Evolutionary conservation across 2,797 vertebrate species (phyloP), one percentile per base, ranked within the genome.

Genomic region (Mormyrops boulengeri): DNA sequence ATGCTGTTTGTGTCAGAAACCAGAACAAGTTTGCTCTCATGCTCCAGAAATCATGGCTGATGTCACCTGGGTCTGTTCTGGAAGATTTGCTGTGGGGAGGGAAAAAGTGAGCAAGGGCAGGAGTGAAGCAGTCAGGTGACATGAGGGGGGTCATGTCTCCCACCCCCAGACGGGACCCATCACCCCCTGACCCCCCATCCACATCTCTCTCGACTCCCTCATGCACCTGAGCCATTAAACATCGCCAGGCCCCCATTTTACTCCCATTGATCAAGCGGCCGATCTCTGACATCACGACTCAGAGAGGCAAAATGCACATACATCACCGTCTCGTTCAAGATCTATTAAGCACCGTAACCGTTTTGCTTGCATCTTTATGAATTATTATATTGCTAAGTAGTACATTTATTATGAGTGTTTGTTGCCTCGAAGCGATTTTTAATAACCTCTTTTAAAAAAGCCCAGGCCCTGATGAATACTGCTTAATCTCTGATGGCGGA

Each of bases 161-260:
- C 88, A 85, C 47, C 80, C 11, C 47, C 44, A 11, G 44, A 1
- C 3, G 19, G 19, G 11, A 22, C 30, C 50, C 50, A 87, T 73
- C n/a, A 41, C 91, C 47, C 88, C 86, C 38, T 11, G 87, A 77
- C 30, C 44, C 88, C 41, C 41, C 88, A 11, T 88, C 87, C 50
- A 93, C 92, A 95, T 93, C 93, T 91, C 93, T 91, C 91, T 93
- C 92, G 91, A 93, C 93, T 91, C 66, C 91, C 88, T 92, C 93
- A 91, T 93, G 93, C 94, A 93, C 93, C 93, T 94, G 94, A 93
- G 93, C 94, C 94, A 95, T 95, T 95, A 95, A 95, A 94, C 94
- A 93, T 94, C 93, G 93, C 93, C 94, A 93, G 88, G 89, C 77
- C 12, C n/a, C 88, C 90, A 92, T 88, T 88, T 92, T 91, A 92